Evolutionary conservation across 2,888 invertebrate genomes (phyloP), one percentile per base, ranked within the genome.

Genomic region (Limnephilus marmoratus): DNA sequence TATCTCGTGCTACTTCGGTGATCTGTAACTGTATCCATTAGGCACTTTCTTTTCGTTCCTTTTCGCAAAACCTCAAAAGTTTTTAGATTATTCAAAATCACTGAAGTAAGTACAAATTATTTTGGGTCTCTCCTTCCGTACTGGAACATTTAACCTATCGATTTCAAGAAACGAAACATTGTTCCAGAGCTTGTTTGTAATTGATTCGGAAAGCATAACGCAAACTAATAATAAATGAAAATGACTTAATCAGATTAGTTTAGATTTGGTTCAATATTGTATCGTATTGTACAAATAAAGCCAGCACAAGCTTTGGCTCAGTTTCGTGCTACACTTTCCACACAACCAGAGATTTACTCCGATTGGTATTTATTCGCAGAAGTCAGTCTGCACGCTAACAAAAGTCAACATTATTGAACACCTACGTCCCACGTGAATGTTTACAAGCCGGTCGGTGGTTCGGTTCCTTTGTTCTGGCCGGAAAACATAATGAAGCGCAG

Each of bases 321-420:
- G 18, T 68, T 7, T 68, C 68, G 68, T 24, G 24, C 24, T 9
- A 68, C 68, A 68, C 24, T n/a, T 68, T 68, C 24, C 9, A 68
- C 68, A 24, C 9, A 68, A 68, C 2, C 9, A 9, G 68, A 24
- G 68, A 4, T 68, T 24, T 9, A 24, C 7, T 24, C 18, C 53
- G 24, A 68, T 68, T 24, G 68, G 2, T n/a, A 68, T 68, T 85
- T 85, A 86, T 86, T 86, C 86, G 13, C 15, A 86, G 86, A 86
- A 86, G 49, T 86, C 45, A 41, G 49, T 86, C 49, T 86, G 85
- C 85, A 45, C 85, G 85, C 85, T 24, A 49, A 37, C 18, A 86
- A 31, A 68, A 68, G 9, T 24, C 24, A n/a, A 24, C 68, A 68
- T 68, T 68, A 68, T 24, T 68, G 68, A 82, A 15, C 82, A 34